Evolutionary conservation across 2,797 vertebrate species (phyloP).

Genomic region (Rachycentron canadum): DNA sequence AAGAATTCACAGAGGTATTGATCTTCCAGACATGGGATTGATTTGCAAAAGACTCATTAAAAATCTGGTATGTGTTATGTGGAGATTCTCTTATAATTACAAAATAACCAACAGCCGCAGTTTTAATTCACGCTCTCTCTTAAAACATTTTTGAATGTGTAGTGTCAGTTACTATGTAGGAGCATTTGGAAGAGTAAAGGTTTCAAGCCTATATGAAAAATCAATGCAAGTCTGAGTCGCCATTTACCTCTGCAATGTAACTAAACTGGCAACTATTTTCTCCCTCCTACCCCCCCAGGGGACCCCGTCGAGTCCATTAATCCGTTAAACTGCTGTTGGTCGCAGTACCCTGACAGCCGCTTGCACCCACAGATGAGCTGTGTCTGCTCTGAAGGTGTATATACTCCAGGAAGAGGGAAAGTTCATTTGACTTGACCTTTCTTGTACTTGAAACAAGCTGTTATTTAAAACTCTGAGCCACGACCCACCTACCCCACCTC

Average conservation of each 20-base stretch:
- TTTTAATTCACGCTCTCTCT: neutral
- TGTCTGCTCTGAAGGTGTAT: slow-evolving; percentile 48
- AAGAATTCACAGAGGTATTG: slow-evolving; percentile 10
- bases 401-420: slow-evolving; percentile 27
- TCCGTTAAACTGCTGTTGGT: slow-evolving; percentile 59
- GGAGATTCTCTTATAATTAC: neutral
- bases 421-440: slow-evolving; percentile 72
- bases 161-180: neutral
- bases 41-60: slow-evolving; percentile 29
- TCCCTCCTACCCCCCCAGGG: slow-evolving; percentile 17
- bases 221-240: slow-evolving; percentile 17
- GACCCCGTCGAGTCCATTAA: slow-evolving; percentile 52
- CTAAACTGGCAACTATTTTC: slow-evolving; percentile 45
- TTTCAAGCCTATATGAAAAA: neutral
- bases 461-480: slow-evolving; percentile 48
- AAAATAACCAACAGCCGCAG: neutral
- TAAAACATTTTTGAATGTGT: neutral
- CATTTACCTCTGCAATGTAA: slow-evolving; percentile 34
- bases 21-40: slow-evolving; percentile 14
- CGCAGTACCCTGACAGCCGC: slow-evolving; percentile 62
- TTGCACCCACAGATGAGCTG: slow-evolving; percentile 57
- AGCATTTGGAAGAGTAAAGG: neutral
- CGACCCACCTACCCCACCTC: neutral
- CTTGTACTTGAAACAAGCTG: slow-evolving; percentile 54
- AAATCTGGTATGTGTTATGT: slow-evolving; percentile 4